Evolutionary conservation across 2,888 invertebrate genomes (phyloP).

Genomic region (Aspidiotus rigidus): DNA sequence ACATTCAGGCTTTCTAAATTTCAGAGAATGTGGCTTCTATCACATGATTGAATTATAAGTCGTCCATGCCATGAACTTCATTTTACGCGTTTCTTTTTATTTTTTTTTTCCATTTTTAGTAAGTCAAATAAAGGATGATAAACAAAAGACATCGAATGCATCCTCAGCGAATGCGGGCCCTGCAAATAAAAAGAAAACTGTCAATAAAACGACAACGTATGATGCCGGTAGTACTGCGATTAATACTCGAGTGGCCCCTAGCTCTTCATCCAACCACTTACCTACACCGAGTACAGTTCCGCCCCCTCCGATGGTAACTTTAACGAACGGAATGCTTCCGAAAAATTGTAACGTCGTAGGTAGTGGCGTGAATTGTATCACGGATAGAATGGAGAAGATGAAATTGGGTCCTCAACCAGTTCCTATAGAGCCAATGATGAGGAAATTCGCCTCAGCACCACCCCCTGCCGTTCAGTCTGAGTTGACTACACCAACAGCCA

Average conservation of each 20-base stretch:
- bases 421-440: not conserved
- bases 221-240: not conserved
- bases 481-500: slow-evolving; percentile 39
- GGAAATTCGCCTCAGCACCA: not conserved
- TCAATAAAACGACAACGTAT: not conserved
- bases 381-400: slow-evolving; percentile 27
- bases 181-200: slow-evolving; percentile 6
- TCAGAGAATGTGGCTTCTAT: too few species aligned
- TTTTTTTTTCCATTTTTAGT: slow-evolving; percentile 16
- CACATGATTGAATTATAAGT: slow-evolving; percentile 1
- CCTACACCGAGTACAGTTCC: not conserved
- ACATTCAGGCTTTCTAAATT: too few species aligned
- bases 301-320: not conserved
- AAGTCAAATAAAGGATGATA: slow-evolving; percentile 25
- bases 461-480: slow-evolving; percentile 25
- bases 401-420: slow-evolving; percentile 22
- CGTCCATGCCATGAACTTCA: not conserved
- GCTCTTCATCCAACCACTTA: not conserved
- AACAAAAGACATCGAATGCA: slow-evolving; percentile 7
- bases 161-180: not conserved
- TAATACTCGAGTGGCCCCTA: not conserved
- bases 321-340: too few species aligned
- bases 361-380: slow-evolving; percentile 21
- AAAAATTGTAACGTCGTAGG: slow-evolving; percentile 17
- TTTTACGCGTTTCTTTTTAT: slow-evolving; percentile 1